Base-by-base conservation (phyloP, 2,797 vertebrate species). In the Glyptemys insculpta region DNA sequence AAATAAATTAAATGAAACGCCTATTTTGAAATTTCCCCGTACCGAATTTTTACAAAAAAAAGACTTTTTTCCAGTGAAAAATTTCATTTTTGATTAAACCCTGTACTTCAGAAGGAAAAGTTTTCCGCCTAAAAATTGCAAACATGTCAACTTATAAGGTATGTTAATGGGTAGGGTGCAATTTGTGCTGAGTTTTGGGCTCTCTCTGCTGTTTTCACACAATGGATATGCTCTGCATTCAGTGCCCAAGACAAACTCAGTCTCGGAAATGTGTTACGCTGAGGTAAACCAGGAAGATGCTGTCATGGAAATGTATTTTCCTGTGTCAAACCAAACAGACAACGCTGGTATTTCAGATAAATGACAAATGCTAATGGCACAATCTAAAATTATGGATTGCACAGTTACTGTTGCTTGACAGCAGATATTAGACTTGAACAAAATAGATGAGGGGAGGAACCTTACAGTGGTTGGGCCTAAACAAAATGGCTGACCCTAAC, bases 401-500 rank as follows among this genome's bases (percentile, higher is more conserved):
- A 29, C 76, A 79, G 49, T 68, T 83, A 37, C 87, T 81, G 65
- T 6, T 9, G 23, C 59, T 88, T 92, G 90, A 93, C 90, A 92
- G 72, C 86, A 95, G 79, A 94, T 56, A 37, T 72, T 86, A 7
- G 1, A 93, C 82, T 93, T 93, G 52, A 89, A 95, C 83, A 10
- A 89, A 82, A 88, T 52, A 85, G 74, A 78, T 31, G 41, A 41
- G 4, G 34, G 85, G 90, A n/a, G 65, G 12, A 47, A 44, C 25
- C 23, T 3, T 44, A 76, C 41, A 8, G 3, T 1, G 68, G 1
- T 59, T 86, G 79, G 72, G 72, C 74, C 95, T 80, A 87, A 97
- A 91, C 49, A 94, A 49, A 92, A 53, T 47, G 59, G 80, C 41
- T 96, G 93, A 95, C 95, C 95, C 93, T 72, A 94, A 93, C 90